These are phyloP conservation scores for Sebastes baramenuke DNA, from an alignment of 2,797 vertebrate genomes.

Conservation along the genomic window DNA sequence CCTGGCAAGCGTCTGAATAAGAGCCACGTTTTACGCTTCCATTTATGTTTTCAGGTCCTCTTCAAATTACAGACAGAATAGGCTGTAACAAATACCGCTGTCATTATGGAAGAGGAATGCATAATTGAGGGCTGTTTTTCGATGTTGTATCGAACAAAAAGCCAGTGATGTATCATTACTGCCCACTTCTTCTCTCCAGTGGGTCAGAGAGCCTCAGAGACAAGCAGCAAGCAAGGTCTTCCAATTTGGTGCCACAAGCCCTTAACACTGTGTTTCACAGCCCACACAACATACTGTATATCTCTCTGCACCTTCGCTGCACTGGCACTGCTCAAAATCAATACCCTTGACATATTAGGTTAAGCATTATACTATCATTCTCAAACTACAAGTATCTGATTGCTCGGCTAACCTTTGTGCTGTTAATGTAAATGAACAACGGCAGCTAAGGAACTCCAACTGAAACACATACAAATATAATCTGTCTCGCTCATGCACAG, in stretches of 20 bases:
- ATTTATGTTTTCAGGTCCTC: slow-evolving; percentile 22
- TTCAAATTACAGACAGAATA: slow-evolving; percentile 29
- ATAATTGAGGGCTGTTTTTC: slow-evolving; percentile 32
- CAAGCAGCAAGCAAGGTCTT: slow-evolving; percentile 35
- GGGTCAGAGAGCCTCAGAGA: slow-evolving; percentile 43
- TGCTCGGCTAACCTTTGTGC: slow-evolving; percentile 19
- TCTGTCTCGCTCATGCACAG: background rate
- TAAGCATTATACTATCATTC: slow-evolving; percentile 43
- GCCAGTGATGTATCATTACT: slow-evolving; percentile 38
- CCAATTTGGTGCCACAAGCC: slow-evolving; percentile 43
- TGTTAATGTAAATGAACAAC: slow-evolving; percentile 36
- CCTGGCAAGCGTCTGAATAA: slow-evolving; percentile 31
- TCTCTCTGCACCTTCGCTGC: slow-evolving; percentile 44
- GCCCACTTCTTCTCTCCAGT: slow-evolving; percentile 10
- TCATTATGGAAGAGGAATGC: slow-evolving; percentile 21
- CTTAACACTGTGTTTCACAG: slow-evolving; percentile 38
- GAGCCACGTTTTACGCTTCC: slow-evolving; percentile 32
- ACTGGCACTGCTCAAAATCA: slow-evolving; percentile 51
- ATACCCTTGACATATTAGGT: slow-evolving; percentile 56
- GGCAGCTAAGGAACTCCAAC: background rate
- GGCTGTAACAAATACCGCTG: slow-evolving; percentile 8
- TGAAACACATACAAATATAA: background rate
- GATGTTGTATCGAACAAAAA: slow-evolving; percentile 14
- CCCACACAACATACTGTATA: slow-evolving; percentile 29
- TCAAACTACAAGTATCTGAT: slow-evolving; percentile 42